A percentile compares a stretch with the other conserved stretches of the same genome.
Conservation (phyloP, 2,888 invertebrate species). For the Ophion ventricosus region DNA sequence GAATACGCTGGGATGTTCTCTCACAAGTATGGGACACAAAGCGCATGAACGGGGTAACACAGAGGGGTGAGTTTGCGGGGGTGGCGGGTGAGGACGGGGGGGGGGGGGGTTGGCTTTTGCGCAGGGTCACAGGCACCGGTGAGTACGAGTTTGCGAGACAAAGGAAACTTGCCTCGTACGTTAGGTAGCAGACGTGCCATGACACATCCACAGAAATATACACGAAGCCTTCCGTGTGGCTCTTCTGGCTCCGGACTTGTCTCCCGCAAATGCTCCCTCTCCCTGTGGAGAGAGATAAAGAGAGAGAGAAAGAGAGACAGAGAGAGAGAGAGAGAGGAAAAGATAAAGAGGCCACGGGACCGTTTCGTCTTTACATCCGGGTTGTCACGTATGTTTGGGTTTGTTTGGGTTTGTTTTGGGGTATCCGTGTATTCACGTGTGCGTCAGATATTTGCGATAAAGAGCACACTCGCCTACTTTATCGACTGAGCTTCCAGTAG, state of each 20-base stretch:
- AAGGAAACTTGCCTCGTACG: constrained; percentile 80
- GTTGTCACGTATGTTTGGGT: neutral
- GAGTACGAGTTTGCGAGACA: constrained; percentile 75
- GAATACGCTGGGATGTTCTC: constrained; percentile 36
- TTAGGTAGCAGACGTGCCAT: constrained; percentile 77
- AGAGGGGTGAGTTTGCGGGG: constrained; percentile 31
- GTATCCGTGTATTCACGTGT: neutral
- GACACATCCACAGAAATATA: constrained; percentile 69
- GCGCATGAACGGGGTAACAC: constrained; percentile 31
- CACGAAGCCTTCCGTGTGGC: constrained; percentile 45
- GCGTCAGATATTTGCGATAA: neutral
- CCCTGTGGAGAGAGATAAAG: neutral
- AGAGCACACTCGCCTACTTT: neutral
- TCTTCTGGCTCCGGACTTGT: constrained; percentile 51
- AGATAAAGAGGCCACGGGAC: neutral
- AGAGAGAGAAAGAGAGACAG: constrained; percentile 32
- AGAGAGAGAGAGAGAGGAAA: constrained; percentile 18
- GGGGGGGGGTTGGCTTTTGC: constrained; percentile 66
- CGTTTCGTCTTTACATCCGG: neutral
- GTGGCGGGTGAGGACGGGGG: constrained; percentile 15
- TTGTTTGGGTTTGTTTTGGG: neutral
- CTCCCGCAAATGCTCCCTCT: constrained; percentile 27
- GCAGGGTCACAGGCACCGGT: constrained; percentile 57
- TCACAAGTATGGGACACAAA: constrained; percentile 15
- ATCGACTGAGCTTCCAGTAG: neutral